Percentiles rank a stretch among this genome's conserved stretches.
These are phyloP conservation scores for Papilio glaucus DNA, from an alignment of 1,140 invertebrate genomes.

Conservation along the genomic window DNA sequence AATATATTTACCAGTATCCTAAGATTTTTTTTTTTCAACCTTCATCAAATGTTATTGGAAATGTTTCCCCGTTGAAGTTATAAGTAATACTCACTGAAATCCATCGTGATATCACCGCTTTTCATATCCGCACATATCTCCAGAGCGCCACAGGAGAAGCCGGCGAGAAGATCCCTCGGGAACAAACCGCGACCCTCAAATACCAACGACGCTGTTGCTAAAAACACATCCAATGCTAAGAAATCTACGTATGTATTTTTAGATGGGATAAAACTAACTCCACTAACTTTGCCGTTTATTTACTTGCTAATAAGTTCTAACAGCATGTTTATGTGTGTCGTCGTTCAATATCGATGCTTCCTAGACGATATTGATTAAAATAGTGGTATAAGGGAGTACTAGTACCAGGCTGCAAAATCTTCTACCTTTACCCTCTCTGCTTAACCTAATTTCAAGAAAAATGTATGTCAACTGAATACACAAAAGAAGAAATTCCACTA, in stretches of 20 bases:
- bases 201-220: slow-evolving; percentile 58
- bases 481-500: not conserved
- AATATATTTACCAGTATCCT: too few species aligned
- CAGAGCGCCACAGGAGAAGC: slow-evolving; percentile 65
- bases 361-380: not conserved
- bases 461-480: not conserved
- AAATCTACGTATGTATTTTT: slow-evolving; percentile 71
- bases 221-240: slow-evolving; percentile 65
- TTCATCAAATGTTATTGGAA: not conserved
- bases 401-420: not conserved
- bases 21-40: too few species aligned
- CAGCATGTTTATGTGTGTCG: slow-evolving; percentile 23
- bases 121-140: slow-evolving; percentile 60
- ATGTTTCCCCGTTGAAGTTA: not conserved
- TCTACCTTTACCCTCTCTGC: not conserved
- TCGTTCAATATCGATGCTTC: not conserved
- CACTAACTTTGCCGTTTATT: slow-evolving; percentile 47
- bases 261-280: slow-evolving; percentile 51
- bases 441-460: not conserved
- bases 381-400: too few species aligned
- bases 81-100: slow-evolving; percentile 22
- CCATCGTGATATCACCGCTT: slow-evolving; percentile 29
- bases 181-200: slow-evolving; percentile 52
- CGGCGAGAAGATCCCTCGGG: slow-evolving; percentile 55
- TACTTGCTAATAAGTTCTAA: slow-evolving; percentile 42